Percentiles rank a stretch among this genome's conserved stretches.
phyloP scores from a whole-genome alignment of 2,888 invertebrate genomes.

The Cheilosia pagana region DNA sequence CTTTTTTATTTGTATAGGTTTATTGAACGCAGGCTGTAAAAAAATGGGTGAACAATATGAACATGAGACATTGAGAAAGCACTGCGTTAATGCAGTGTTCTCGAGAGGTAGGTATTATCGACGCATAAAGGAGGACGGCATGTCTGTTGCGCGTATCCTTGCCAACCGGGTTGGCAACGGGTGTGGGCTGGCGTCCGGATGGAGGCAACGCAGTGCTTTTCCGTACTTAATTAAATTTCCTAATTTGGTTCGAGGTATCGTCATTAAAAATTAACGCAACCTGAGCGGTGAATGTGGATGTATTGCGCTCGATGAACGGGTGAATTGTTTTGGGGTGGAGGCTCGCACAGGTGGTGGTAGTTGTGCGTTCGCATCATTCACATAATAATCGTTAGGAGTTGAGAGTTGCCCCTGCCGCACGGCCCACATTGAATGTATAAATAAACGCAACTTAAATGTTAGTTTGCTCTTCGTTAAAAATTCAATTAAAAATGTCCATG shows the following conservation, averaged over 20 bases:
- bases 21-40: conserved; percentile 65
- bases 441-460: conserved; percentile 70
- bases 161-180: conserved; percentile 45
- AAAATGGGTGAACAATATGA: conserved; percentile 8
- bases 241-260: conserved; percentile 76
- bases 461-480: conserved; percentile 77
- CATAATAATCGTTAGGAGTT: conserved; percentile 51
- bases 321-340: conserved; percentile 26
- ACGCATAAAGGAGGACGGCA: not conserved
- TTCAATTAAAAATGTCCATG: conserved; percentile 77
- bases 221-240: conserved; percentile 76
- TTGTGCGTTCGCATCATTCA: conserved; percentile 36
- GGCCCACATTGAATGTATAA: conserved; percentile 35
- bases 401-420: conserved; percentile 7
- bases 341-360: conserved; percentile 43
- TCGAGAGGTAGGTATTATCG: not conserved
- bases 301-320: conserved; percentile 3
- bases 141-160: conserved; percentile 62
- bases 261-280: conserved; percentile 76
- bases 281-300: conserved; percentile 34
- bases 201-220: conserved; percentile 50
- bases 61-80: conserved; percentile 7
- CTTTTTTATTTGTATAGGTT: conserved; percentile 52
- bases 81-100: conserved; percentile 38
- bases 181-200: not conserved